Evolutionary conservation across 2,797 vertebrate genomes (phyloP).

Genomic region (Tiaroga cobitis): DNA sequence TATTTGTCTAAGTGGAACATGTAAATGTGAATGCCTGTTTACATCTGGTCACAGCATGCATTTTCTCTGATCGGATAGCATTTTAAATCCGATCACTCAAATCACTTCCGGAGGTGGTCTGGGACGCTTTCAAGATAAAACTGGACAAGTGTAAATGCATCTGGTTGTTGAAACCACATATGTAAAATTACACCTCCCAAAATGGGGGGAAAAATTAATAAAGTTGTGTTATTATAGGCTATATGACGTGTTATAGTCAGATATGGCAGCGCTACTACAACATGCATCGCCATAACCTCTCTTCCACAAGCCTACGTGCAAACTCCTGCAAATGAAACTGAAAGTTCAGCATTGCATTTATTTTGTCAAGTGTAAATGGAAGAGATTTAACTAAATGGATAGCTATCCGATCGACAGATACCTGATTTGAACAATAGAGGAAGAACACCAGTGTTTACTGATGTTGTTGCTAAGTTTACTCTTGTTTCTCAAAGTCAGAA

Average conservation of each 20-base stretch:
- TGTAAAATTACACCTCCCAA: not conserved
- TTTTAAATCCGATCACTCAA: too few relatives aligned
- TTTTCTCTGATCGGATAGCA: too few relatives aligned
- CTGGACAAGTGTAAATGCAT: too few relatives aligned
- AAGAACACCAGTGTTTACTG: not conserved
- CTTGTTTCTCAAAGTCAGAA: not conserved
- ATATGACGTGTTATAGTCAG: not conserved
- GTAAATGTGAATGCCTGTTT: not conserved
- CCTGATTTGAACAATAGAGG: conserved; percentile 7
- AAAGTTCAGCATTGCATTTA: too few relatives aligned
- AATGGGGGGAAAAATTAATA: not conserved
- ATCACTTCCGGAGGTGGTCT: too few relatives aligned
- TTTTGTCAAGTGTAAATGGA: not conserved
- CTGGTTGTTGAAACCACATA: too few relatives aligned
- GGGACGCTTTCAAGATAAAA: too few relatives aligned
- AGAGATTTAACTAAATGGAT: not conserved
- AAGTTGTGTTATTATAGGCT: not conserved
- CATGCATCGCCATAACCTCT: not conserved
- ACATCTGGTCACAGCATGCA: too few relatives aligned
- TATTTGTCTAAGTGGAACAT: conserved; percentile 16
- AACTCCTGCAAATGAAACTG: too few relatives aligned
- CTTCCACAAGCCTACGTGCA: too few relatives aligned
- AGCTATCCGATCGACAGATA: not conserved
- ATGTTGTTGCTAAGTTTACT: not conserved
- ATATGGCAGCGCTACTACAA: not conserved